Percentiles rank a stretch among this genome's conserved stretches.
Evolutionary conservation across 2,797 vertebrate species (phyloP).

Genomic region (Sebastes cheni): DNA sequence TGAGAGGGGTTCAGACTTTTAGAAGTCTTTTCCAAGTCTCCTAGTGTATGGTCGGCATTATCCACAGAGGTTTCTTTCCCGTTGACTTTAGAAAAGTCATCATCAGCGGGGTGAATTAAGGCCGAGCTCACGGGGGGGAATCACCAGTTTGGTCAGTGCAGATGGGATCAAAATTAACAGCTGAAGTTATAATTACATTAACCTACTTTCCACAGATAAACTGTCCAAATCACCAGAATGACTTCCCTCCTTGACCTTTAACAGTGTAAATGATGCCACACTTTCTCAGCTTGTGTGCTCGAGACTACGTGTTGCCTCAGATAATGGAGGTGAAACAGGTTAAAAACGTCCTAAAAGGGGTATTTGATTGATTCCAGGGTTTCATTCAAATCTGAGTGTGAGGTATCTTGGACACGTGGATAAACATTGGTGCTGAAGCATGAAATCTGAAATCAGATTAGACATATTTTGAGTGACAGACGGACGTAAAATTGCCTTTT

Average conservation of each 20-base stretch:
- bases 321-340: background rate
- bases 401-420: background rate
- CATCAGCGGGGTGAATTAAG: background rate
- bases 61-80: background rate
- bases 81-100: background rate
- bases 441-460: background rate
- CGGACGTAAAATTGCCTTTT: background rate
- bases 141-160: background rate
- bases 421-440: no score
- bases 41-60: no score
- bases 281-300: background rate
- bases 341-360: background rate
- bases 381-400: background rate
- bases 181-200: slow-evolving; percentile 8
- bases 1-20: no score
- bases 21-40: no score
- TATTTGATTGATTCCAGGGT: no score
- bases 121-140: background rate
- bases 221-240: background rate
- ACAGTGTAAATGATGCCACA: no score
- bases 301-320: background rate
- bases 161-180: background rate
- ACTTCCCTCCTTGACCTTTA: background rate
- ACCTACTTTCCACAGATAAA: background rate
- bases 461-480: background rate